phyloP scores from a whole-genome alignment of 2,797 vertebrate genomes.

The Sus cebifrons region DNA sequence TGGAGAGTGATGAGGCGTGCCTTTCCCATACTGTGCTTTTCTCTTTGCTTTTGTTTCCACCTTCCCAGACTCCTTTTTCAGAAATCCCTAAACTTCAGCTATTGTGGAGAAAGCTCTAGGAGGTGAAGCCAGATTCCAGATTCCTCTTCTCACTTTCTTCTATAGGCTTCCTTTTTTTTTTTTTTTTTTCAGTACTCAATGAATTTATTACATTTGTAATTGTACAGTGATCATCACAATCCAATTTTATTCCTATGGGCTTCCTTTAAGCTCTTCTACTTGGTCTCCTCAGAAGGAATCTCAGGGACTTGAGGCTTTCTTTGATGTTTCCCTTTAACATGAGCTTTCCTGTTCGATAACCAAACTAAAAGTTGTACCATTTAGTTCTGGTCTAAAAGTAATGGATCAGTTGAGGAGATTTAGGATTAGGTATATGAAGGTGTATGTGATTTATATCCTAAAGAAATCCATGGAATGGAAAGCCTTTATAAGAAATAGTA shows the following conservation, averaged over 20 bases:
- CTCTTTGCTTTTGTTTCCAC: neutral
- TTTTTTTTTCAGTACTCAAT: no score
- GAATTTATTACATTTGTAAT: no score
- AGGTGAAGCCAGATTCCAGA: neutral
- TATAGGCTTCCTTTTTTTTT: neutral
- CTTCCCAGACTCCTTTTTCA: neutral
- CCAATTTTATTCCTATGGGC: no score
- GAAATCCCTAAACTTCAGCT: neutral
- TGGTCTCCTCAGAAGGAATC: neutral
- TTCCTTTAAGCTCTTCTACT: neutral
- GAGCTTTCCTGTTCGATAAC: neutral
- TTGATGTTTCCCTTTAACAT: neutral
- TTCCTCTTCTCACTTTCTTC: neutral
- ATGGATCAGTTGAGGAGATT: conserved; percentile 23
- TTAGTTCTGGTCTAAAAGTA: conserved; percentile 27
- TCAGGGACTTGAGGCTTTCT: neutral
- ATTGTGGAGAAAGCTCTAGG: neutral
- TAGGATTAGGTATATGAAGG: neutral
- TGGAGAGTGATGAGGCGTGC: neutral
- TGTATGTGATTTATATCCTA: neutral
- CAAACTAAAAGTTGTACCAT: neutral
- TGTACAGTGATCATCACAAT: no score
- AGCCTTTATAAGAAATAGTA: neutral
- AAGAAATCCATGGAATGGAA: conserved; percentile 10
- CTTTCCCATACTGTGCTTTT: neutral